Evolutionary conservation across 2,888 invertebrate genomes (phyloP), one percentile per base, ranked within the genome.

Genomic region (Synanthedon myopaeformis): DNA sequence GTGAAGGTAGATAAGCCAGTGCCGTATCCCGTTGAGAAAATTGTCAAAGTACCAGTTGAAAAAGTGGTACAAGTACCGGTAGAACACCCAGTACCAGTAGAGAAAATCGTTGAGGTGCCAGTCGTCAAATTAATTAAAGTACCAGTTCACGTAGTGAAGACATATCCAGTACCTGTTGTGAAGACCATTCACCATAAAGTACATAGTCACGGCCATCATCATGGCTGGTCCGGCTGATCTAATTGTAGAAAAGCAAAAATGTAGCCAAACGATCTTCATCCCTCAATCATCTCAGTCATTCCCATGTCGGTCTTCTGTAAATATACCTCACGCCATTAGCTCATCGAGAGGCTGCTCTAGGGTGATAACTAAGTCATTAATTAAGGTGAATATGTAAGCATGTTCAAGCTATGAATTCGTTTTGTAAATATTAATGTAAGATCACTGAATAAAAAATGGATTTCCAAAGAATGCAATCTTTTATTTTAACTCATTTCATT

Each of bases 11-110:
- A 90, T 65, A 90, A 82, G 60, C 89, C 89, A 41, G 90, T 90
- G 35, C 90, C 90, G 1, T 89, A 89, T 65, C 82, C 89, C 13
- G 90, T 90, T 11, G 89, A 90, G 64, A 90, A 89, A 67, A 89
- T 90, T 57, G 88, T 90, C 55, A 87, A 89, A 56, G 81, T 90
- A 10, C 90, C 89, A 51, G 82, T 88, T 3, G 90, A 90, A 65
- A 89, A 75, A 66, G 83, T 89, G 45, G 89, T 90, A 10, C 72
- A 89, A 14, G 86, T 90, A 1, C 83, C 80, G 12, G 88, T 90
- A 1, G 89, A 89, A 52, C 86, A 82, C 62, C 90, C 90, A 2
- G 89, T 90, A 53, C 83, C 90, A 0, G 79, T 90, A 51, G 84
- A 86, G 64, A 84, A 64, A 62, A 72, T 87, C 52, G 85, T 87